Base-by-base conservation (phyloP, 1,140 invertebrate species). In the Lepidurus couesii region DNA sequence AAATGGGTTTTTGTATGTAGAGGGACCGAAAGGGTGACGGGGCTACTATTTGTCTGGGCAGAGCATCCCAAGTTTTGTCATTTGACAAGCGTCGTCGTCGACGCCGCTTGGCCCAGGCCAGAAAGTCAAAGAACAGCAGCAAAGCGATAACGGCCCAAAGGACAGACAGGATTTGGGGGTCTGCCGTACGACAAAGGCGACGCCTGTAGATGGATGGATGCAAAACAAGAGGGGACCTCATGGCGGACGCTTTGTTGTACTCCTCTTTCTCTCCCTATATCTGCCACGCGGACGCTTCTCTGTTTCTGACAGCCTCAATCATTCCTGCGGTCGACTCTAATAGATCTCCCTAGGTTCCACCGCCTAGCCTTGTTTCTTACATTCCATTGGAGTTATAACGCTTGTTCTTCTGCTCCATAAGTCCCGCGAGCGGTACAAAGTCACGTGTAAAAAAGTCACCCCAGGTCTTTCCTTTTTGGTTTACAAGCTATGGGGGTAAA, bases 31-130 rank as follows among this genome's bases (percentile, higher is more conserved):
- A 21, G 21, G 53, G 53, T 65, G 53, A 65, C 53, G 53, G 53
- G 53, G 34, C 34, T 4, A 65, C 53, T n/a, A 65, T 65, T 65
- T 65, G n/a, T 65, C 53, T 65, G 53, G 53, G 4, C 53, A 13
- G 53, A 65, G n/a, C n/a, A 10, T 65, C 53, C n/a, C n/a, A 65
- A 65, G 53, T 13, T 65, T 65, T 65, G 53, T 65, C 53, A 65
- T 65, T 65, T 65, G 53, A 65, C 53, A 65, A 65, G 53, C 53
- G 53, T 65, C 53, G 8, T 21, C 16, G 53, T 7, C n/a, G 53
- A n/a, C 53, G 53, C 53, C 21, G 16, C 21, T 65, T 65, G 16
- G 53, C 13, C 53, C 53, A 21, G 21, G 21, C 53, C 53, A 7
- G 21, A 65, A 65, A 65, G 53, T 21, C 53, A 13, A 13, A 16